Evolutionary conservation across 1,140 invertebrate species (phyloP).

Genomic region (Paralvinella palmiformis): DNA sequence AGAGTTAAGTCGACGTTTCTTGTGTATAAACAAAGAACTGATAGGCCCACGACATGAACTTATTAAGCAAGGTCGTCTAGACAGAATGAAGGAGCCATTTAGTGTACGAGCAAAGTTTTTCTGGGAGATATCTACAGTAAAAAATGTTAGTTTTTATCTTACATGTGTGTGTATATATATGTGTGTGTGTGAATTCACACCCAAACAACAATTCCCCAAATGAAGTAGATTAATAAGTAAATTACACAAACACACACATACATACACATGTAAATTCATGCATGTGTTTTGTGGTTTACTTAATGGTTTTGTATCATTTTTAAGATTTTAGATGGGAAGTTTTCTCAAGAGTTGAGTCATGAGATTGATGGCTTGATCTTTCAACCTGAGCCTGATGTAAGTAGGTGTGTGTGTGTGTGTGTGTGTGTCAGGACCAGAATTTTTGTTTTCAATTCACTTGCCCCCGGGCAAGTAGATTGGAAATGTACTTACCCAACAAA

Average conservation of each 20-base stretch:
- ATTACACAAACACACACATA: too few relatives aligned
- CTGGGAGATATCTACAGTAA: conserved; percentile 68
- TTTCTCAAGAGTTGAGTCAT: conserved; percentile 76
- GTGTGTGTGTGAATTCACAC: too few relatives aligned
- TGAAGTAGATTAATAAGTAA: too few relatives aligned
- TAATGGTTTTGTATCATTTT: conserved; percentile 15
- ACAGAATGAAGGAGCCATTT: conserved; percentile 69
- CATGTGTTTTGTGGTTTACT: background rate
- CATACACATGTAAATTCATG: too few relatives aligned
- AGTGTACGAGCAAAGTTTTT: conserved; percentile 77
- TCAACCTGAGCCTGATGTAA: conserved; percentile 75
- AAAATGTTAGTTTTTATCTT: conserved; percentile 48
- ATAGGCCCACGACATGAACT: conserved; percentile 67
- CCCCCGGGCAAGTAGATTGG: too few relatives aligned
- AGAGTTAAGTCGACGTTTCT: conserved; percentile 69
- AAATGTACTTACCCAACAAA: too few relatives aligned
- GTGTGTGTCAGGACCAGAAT: too few relatives aligned
- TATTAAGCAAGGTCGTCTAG: conserved; percentile 67
- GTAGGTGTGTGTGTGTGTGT: conserved; percentile 16
- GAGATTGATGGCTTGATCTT: conserved; percentile 98
- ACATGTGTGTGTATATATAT: too few relatives aligned
- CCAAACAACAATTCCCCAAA: too few relatives aligned
- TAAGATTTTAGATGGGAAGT: conserved; percentile 74
- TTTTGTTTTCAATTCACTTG: too few relatives aligned
- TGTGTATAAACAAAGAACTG: conserved; percentile 67